phyloP scores from a whole-genome alignment of 2,797 vertebrate species.

The Notolabrus celidotus region DNA sequence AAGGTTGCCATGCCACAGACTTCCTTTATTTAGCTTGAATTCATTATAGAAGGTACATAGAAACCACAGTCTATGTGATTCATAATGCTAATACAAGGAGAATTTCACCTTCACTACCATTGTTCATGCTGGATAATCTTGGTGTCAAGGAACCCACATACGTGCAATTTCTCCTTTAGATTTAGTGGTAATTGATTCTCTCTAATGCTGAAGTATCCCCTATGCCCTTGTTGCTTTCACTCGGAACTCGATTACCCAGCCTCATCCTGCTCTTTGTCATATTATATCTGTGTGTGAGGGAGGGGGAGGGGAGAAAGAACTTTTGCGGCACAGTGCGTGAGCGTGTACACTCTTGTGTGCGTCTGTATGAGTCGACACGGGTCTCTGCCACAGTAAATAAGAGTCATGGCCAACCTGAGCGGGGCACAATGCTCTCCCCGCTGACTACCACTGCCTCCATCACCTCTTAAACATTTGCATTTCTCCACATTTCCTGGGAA shows the following conservation, averaged over 20 bases:
- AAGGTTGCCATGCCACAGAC: slow-evolving; percentile 59
- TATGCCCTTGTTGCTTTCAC: slow-evolving; percentile 71
- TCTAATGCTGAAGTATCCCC: slow-evolving; percentile 67
- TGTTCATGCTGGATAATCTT: slow-evolving; percentile 67
- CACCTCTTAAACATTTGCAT: slow-evolving; percentile 83
- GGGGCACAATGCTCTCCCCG: slow-evolving; percentile 78
- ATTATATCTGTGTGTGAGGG: slow-evolving; percentile 58
- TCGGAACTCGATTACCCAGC: slow-evolving; percentile 68
- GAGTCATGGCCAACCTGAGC: slow-evolving; percentile 83
- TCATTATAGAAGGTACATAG: slow-evolving; percentile 53
- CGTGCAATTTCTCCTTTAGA: slow-evolving; percentile 68
- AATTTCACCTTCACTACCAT: slow-evolving; percentile 70
- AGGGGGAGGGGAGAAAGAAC: slow-evolving; percentile 26
- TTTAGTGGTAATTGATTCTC: slow-evolving; percentile 77
- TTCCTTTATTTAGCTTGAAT: slow-evolving; percentile 63
- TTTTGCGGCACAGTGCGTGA: slow-evolving; percentile 27
- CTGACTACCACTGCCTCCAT: slow-evolving; percentile 72
- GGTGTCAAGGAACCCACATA: slow-evolving; percentile 64
- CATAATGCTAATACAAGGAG: slow-evolving; percentile 61
- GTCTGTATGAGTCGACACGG: slow-evolving; percentile 68
- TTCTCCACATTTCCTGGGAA: slow-evolving; percentile 83
- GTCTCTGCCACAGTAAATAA: slow-evolving; percentile 84
- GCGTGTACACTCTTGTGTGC: slow-evolving; percentile 61
- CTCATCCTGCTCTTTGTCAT: slow-evolving; percentile 71
- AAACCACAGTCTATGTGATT: slow-evolving; percentile 44